Evolutionary conservation across 2,888 invertebrate genomes (phyloP).

Genomic region (Conistra vaccinii): DNA sequence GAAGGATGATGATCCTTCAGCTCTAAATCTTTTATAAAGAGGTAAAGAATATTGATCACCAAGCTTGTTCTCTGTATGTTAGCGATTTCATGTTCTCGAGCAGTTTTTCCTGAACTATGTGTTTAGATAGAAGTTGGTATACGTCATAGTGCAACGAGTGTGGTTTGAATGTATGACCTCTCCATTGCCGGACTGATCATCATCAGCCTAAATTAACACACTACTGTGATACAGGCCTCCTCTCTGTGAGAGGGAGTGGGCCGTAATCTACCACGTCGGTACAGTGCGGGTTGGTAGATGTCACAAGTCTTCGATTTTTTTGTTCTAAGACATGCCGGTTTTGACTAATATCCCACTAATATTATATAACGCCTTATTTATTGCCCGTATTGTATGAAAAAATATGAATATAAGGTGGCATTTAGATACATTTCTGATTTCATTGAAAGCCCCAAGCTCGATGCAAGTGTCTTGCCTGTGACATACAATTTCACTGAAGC

Average conservation of each 20-base stretch:
- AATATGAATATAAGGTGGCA: not conserved
- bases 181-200: not conserved
- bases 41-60: not conserved
- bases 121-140: not conserved
- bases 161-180: not conserved
- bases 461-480: not conserved
- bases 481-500: not conserved
- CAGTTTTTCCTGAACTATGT: not conserved
- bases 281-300: too few species aligned
- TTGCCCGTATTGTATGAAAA: not conserved
- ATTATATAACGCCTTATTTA: not conserved
- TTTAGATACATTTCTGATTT: accelerated
- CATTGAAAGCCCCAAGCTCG: not conserved
- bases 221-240: too few species aligned
- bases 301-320: too few species aligned
- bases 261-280: too few species aligned
- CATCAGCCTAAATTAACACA: too few species aligned
- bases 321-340: too few species aligned
- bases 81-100: not conserved
- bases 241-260: too few species aligned
- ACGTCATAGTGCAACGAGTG: not conserved
- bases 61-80: not conserved
- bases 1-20: too few species aligned
- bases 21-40: not conserved
- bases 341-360: not conserved